Evolutionary conservation across 2,797 vertebrate genomes (phyloP), one percentile per base, ranked within the genome.

Genomic region (Xenentodon cancila): DNA sequence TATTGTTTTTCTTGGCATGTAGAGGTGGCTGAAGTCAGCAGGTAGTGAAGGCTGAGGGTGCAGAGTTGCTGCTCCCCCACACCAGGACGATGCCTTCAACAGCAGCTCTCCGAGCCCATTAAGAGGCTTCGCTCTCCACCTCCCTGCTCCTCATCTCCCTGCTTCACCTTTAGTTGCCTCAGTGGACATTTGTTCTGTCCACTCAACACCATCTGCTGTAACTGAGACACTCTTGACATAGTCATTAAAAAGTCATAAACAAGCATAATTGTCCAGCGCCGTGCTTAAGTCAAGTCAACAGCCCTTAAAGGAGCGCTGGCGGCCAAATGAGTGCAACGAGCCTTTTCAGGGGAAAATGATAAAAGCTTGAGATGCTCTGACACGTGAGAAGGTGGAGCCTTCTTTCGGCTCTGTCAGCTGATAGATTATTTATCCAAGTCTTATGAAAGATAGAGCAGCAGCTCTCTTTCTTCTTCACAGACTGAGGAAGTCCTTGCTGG

Each of bases 201-300:
- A 57, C 64, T 76, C 64, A 42, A 8, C 32, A 17, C 43, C n/a
- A 9, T 32, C 50, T 2, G 0, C 62, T 9, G 32, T n/a, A n/a
- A n/a, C n/a, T n/a, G n/a, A n/a, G n/a, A 69, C 25, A 46, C 72
- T 27, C 50, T 53, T 18, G 53, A 66, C 53, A 53, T 34, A 21
- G 50, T 77, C 64, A 75, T 77, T 59, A 66, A 25, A 25, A 25
- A 5, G 25, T 25, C 25, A 25, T 25, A 3, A 72, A 82, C 69
- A 83, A 73, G 65, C 42, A 61, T 17, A 44, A 64, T 2, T 25
- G 58, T 52, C 27, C 25, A 25, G 3, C 25, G 25, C 3, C 25
- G 25, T 25, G 25, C 25, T 25, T 5, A 25, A 25, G 25, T 25
- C 25, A 54, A 50, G 54, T 54, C 44, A 68, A 42, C 3, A 64